Evolutionary conservation across 2,888 invertebrate species (phyloP).

Genomic region (Orthonevra nobilis): DNA sequence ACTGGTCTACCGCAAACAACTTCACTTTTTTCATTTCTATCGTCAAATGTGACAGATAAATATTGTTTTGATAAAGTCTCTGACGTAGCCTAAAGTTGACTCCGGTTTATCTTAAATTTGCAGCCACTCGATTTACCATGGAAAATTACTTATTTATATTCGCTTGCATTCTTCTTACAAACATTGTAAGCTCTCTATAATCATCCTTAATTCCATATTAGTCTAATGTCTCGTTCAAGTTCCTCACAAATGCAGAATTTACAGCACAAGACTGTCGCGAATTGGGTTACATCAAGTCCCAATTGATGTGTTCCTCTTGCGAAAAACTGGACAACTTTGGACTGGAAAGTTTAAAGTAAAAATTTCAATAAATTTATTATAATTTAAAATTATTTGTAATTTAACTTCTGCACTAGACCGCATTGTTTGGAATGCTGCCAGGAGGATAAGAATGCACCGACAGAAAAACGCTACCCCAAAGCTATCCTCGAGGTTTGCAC

Average conservation of each 20-base stretch:
- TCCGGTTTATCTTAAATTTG: neutral
- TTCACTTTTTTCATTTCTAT: neutral
- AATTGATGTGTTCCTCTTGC: slow-evolving; percentile 93
- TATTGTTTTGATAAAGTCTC: slow-evolving; percentile 36
- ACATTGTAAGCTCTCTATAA: slow-evolving; percentile 20
- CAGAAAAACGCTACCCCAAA: slow-evolving; percentile 90
- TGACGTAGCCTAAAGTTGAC: slow-evolving; percentile 50
- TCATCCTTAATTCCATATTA: no score
- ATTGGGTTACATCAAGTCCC: slow-evolving; percentile 92
- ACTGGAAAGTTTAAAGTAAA: slow-evolving; percentile 76
- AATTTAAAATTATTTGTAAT: slow-evolving; percentile 76
- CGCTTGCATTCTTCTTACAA: neutral
- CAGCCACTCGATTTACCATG: no score
- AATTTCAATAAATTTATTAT: neutral
- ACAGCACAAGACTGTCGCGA: slow-evolving; percentile 91
- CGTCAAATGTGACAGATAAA: slow-evolving; percentile 17
- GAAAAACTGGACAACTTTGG: slow-evolving; percentile 88
- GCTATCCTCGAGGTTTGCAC: slow-evolving; percentile 98
- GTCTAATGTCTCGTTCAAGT: slow-evolving; percentile 16
- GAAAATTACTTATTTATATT: neutral
- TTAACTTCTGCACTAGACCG: no score
- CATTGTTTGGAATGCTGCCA: slow-evolving; percentile 90
- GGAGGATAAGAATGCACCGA: slow-evolving; percentile 85
- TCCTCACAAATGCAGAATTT: slow-evolving; percentile 81
- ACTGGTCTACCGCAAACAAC: neutral